Conservation (phyloP, 2,888 invertebrate genomes). For the Athetis lepigone region DNA sequence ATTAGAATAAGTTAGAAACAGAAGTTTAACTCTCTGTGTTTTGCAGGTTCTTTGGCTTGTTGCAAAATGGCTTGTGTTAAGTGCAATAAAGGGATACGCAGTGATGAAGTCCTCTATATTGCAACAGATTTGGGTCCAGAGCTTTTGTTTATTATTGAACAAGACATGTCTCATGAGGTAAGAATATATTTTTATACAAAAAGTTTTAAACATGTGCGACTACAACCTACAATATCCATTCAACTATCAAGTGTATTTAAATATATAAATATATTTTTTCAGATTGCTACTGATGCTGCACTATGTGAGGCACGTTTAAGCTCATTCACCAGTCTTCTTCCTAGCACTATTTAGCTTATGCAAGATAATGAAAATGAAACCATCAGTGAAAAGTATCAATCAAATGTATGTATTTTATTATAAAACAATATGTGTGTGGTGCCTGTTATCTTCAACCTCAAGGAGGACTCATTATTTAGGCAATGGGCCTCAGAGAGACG, state of each 20-base stretch:
- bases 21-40: not conserved
- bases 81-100: not conserved
- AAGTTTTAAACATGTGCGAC: no score
- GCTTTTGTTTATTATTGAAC: not conserved
- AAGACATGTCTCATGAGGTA: not conserved
- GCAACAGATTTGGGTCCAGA: not conserved
- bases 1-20: no score
- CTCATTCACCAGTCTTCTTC: no score
- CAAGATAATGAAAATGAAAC: no score
- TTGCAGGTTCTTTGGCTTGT: not conserved
- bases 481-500: slow-evolving; percentile 1
- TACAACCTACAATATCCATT: no score
- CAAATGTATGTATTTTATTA: no score
- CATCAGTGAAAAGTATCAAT: not conserved
- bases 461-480: not conserved
- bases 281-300: no score
- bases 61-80: slow-evolving; percentile 2
- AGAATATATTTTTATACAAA: not conserved
- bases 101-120: not conserved
- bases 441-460: not conserved
- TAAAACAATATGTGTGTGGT: slow-evolving; percentile 1
- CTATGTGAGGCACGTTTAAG: no score
- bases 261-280: no score
- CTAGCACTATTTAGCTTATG: no score
- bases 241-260: no score